Conservation (phyloP, 2,888 invertebrate species). For the Sinelater perroti region DNA sequence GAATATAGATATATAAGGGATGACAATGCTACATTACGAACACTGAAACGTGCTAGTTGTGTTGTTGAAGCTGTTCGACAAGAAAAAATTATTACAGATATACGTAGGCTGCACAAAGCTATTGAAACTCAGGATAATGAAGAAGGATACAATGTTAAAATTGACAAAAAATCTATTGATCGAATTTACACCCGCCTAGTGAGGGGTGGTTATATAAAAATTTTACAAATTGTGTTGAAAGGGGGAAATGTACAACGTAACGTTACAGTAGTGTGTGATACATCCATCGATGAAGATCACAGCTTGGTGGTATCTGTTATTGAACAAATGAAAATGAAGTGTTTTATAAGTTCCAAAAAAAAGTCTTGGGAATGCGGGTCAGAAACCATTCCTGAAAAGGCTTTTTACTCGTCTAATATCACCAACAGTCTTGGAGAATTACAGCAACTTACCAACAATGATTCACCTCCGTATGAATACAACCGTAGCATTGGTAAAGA, state of each 20-base stretch:
- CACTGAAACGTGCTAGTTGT: constrained; percentile 67
- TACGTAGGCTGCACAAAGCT: constrained; percentile 63
- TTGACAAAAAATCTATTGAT: constrained; percentile 72
- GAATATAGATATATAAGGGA: constrained; percentile 28
- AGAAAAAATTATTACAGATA: constrained; percentile 67
- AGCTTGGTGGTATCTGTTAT: constrained; percentile 65
- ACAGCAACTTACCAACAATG: constrained; percentile 33
- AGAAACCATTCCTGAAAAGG: neutral
- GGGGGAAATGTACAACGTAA: constrained; percentile 60
- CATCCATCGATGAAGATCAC: constrained; percentile 61
- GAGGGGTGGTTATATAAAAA: constrained; percentile 66
- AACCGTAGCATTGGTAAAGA: constrained; percentile 55
- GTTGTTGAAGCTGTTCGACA: constrained; percentile 69
- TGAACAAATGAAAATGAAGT: constrained; percentile 70
- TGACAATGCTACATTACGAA: constrained; percentile 57
- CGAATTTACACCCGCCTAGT: constrained; percentile 68
- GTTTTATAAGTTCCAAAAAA: constrained; percentile 53
- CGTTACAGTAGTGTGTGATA: constrained; percentile 66
- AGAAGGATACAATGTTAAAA: constrained; percentile 65
- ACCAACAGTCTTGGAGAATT: constrained; percentile 45
- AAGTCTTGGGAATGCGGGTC: constrained; percentile 25
- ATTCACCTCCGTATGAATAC: constrained; percentile 27
- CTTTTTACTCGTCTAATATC: constrained; percentile 21
- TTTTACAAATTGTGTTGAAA: constrained; percentile 63
- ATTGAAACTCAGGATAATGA: constrained; percentile 58